Evolutionary conservation across 2,797 vertebrate species (phyloP).

Genomic region (Linurgus olivaceus): DNA sequence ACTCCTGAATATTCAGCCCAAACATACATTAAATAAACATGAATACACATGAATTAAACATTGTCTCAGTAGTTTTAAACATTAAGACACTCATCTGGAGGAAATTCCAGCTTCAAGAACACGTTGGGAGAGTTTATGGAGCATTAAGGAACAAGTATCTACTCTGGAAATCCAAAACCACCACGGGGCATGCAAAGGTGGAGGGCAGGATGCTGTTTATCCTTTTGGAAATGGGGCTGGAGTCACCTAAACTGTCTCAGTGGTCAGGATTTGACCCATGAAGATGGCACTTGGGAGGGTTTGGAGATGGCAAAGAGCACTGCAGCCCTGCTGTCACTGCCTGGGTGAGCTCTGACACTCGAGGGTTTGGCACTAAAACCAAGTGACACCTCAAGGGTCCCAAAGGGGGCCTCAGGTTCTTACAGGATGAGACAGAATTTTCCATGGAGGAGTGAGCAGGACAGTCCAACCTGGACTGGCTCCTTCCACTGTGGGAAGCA

Average conservation of each 20-base stretch:
- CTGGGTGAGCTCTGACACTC: background rate
- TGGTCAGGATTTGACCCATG: background rate
- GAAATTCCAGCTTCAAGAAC: background rate
- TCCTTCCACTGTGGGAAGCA: constrained; percentile 74
- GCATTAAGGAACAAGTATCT: background rate
- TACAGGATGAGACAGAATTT: constrained; percentile 56
- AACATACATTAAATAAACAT: background rate
- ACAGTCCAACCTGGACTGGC: constrained; percentile 72
- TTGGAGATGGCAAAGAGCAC: background rate
- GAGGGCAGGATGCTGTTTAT: constrained; percentile 31
- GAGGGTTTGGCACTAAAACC: background rate
- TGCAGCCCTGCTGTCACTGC: background rate
- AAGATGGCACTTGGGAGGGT: background rate
- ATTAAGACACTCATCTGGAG: background rate
- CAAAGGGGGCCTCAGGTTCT: constrained; percentile 43
- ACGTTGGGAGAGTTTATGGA: background rate
- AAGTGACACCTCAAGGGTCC: constrained; percentile 3
- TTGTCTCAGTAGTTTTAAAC: background rate
- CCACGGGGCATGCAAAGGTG: constrained; percentile 29
- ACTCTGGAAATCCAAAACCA: constrained; percentile 14
- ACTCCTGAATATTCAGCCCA: background rate
- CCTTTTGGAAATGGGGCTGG: background rate
- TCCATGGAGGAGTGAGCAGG: constrained; percentile 67
- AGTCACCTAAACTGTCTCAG: background rate
- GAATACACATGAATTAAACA: background rate